These are phyloP conservation scores for Cyprinus carpio DNA, from an alignment of 2,113 vertebrate genomes.

Conservation along the genomic window DNA sequence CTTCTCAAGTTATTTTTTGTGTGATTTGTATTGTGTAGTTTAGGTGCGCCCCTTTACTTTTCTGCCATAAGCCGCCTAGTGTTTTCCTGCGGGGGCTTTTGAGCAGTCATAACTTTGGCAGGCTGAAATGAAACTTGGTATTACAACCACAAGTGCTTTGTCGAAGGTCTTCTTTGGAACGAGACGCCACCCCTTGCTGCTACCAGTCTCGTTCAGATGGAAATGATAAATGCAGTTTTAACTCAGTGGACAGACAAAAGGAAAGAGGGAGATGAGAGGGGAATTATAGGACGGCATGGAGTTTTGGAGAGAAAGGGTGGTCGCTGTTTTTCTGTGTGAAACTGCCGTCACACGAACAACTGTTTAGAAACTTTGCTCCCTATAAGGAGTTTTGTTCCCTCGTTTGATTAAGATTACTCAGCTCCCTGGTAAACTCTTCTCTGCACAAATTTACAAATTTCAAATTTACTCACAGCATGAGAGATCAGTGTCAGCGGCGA, in stretches of 20 bases:
- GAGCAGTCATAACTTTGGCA: conserved; percentile 38
- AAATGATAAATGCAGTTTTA: conserved; percentile 54
- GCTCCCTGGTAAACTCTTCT: conserved; percentile 44
- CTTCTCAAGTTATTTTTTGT: background rate
- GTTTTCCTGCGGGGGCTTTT: conserved; percentile 15
- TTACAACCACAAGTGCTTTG: conserved; percentile 51
- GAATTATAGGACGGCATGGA: conserved; percentile 4
- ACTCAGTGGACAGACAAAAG: conserved; percentile 34
- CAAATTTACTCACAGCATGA: conserved; percentile 53
- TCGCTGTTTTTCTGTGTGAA: conserved; percentile 43
- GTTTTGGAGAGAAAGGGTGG: conserved; percentile 34
- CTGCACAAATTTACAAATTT: conserved; percentile 51
- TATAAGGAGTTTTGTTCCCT: conserved; percentile 59
- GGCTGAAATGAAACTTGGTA: conserved; percentile 32
- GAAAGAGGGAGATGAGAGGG: background rate
- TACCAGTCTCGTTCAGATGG: conserved; percentile 54
- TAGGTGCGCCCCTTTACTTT: background rate
- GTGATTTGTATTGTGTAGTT: conserved; percentile 27
- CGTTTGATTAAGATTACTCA: conserved; percentile 68
- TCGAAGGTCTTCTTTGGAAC: conserved; percentile 44
- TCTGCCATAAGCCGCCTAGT: background rate
- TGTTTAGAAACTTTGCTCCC: conserved; percentile 45
- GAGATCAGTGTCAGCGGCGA: conserved; percentile 48
- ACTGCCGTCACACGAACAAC: conserved; percentile 29
- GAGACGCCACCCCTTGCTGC: conserved; percentile 52